Percentiles rank a stretch among this genome's conserved stretches.
These are phyloP conservation scores for Metaphire vulgaris DNA, from an alignment of 1,140 invertebrate species.

Conservation along the genomic window DNA sequence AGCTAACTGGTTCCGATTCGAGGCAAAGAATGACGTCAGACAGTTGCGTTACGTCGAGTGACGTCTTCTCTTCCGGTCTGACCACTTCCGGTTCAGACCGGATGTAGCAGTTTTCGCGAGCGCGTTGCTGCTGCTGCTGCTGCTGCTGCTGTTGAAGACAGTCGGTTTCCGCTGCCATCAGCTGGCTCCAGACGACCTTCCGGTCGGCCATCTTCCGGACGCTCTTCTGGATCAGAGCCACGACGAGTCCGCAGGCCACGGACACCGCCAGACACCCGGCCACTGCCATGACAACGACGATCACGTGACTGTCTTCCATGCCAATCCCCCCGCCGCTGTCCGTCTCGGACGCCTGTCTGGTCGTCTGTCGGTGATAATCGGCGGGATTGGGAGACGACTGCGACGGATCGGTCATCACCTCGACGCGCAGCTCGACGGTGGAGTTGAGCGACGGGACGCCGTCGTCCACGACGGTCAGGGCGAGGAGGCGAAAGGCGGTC, in stretches of 20 bases:
- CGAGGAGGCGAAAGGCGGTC: too few species aligned
- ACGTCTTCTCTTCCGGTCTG: neutral
- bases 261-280: neutral
- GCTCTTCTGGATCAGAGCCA: neutral
- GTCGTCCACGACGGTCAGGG: slow-evolving; percentile 7
- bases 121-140: too few species aligned
- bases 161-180: neutral
- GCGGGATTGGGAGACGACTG: neutral
- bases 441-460: neutral
- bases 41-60: neutral
- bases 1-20: neutral
- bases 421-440: neutral
- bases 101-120: neutral
- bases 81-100: neutral
- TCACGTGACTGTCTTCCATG: neutral
- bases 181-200: neutral
- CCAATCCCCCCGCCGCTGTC: neutral
- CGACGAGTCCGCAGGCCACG: neutral
- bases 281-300: neutral
- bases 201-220: neutral
- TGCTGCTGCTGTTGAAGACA: neutral
- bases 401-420: neutral
- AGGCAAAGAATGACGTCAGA: neutral
- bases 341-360: neutral
- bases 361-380: neutral